phyloP scores from a whole-genome alignment of 2,888 invertebrate genomes.

The Habroteleia sp. region DNA sequence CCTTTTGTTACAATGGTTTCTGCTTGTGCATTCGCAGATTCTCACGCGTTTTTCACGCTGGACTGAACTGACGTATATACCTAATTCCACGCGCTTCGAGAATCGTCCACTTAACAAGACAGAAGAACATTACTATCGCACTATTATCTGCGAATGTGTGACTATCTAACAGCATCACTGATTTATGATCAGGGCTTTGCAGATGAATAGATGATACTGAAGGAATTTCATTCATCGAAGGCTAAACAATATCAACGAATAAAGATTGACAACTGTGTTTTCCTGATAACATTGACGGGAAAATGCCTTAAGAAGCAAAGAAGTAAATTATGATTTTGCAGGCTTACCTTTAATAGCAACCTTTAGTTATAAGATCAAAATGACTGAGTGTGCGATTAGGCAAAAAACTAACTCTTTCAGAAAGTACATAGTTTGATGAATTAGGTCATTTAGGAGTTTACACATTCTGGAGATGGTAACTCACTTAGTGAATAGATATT shows the following conservation, averaged over 20 bases:
- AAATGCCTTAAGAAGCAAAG: conserved; percentile 6
- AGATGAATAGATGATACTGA: conserved; percentile 28
- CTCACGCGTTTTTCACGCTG: conserved; percentile 53
- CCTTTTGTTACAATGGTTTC: conserved; percentile 64
- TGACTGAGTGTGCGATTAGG: not conserved
- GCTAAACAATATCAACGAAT: conserved; percentile 28
- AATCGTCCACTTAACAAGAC: conserved; percentile 55
- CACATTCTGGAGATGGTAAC: conserved; percentile 4
- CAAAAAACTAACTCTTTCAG: conserved; percentile 4
- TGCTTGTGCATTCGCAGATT: conserved; percentile 40
- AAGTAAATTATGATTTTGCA: conserved; percentile 18
- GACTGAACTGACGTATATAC: conserved; percentile 38
- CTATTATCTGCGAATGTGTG: conserved; percentile 44
- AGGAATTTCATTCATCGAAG: conserved; percentile 44
- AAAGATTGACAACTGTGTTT: conserved; percentile 47
- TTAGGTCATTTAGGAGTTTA: conserved; percentile 20
- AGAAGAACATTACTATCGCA: conserved; percentile 39
- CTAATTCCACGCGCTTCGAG: conserved; percentile 34
- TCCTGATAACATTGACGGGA: conserved; percentile 26
- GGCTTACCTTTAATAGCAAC: conserved; percentile 6
- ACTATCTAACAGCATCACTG: conserved; percentile 34
- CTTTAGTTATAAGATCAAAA: conserved; percentile 2
- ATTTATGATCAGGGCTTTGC: conserved; percentile 31
- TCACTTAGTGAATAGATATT: conserved; percentile 16
- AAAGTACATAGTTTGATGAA: conserved; percentile 5